Conservation (phyloP, 2,113 vertebrate species). For the Felis catus region DNA sequence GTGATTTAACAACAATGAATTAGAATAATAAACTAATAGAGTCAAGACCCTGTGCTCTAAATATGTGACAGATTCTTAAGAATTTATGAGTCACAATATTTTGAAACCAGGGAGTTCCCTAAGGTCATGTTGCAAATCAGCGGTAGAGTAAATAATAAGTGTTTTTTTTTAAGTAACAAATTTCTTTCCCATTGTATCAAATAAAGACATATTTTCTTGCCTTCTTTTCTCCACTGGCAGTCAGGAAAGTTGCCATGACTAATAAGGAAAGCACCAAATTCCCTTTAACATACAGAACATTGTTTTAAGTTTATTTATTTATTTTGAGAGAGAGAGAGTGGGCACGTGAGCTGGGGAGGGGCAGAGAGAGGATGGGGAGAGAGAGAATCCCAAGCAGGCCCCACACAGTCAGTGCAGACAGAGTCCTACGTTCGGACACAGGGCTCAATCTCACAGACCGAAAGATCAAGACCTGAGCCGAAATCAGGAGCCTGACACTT, state of each 20-base stretch:
- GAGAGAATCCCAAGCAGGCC: no score
- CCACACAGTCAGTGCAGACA: no score
- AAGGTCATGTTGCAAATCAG: slow-evolving; percentile 41
- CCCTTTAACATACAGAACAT: not conserved
- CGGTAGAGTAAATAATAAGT: slow-evolving; percentile 41
- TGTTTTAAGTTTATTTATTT: no score
- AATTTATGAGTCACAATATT: slow-evolving; percentile 50
- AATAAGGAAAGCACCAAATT: not conserved
- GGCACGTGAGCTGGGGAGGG: no score
- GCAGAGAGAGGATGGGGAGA: no score
- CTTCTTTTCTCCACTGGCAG: not conserved
- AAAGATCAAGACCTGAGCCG: no score
- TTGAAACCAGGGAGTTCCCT: slow-evolving; percentile 66
- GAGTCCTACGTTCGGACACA: no score
- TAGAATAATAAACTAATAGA: not conserved
- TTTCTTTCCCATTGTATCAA: slow-evolving; percentile 42
- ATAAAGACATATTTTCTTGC: not conserved
- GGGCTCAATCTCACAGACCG: no score
- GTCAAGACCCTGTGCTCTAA: not conserved
- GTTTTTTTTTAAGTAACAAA: not conserved
- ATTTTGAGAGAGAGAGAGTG: no score
- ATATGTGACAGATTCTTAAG: not conserved
- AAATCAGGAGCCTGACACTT: no score
- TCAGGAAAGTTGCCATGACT: not conserved
- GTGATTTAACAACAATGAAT: not conserved